These are phyloP conservation scores for Ictidomys tridecemlineatus DNA, from an alignment of 2,113 vertebrate species.

Conservation along the genomic window DNA sequence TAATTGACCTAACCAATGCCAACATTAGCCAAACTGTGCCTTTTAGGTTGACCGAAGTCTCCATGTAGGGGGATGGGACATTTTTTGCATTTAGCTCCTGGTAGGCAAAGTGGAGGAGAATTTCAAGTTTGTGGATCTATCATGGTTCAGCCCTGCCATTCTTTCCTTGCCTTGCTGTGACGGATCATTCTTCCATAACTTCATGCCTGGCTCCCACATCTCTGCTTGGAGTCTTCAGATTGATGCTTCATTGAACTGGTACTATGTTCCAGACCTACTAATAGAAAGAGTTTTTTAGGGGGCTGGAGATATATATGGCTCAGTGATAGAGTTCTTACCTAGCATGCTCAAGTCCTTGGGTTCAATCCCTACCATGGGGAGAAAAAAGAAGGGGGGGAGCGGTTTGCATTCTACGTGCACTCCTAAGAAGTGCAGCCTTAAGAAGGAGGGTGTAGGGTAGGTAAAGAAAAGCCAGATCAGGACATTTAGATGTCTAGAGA, in stretches of 20 bases:
- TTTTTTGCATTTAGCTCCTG: not conserved
- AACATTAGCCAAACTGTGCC: not conserved
- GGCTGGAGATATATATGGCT: too few relatives aligned
- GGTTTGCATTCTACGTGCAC: not conserved
- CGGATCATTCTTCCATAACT: not conserved
- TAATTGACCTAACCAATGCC: not conserved
- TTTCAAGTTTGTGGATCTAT: not conserved
- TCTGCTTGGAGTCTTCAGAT: constrained; percentile 33
- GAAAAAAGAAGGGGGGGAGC: too few relatives aligned
- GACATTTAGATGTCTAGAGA: not conserved
- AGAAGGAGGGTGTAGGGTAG: not conserved
- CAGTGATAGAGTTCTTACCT: too few relatives aligned
- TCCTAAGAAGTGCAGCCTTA: not conserved
- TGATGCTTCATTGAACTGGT: not conserved
- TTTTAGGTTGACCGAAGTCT: not conserved
- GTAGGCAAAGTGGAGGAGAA: not conserved
- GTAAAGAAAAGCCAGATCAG: not conserved
- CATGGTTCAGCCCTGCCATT: not conserved
- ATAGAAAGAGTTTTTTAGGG: not conserved
- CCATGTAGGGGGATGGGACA: not conserved
- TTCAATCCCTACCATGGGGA: too few relatives aligned
- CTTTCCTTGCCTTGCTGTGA: not conserved
- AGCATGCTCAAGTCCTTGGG: too few relatives aligned
- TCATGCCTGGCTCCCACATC: not conserved
- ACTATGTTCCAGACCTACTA: not conserved